Evolutionary conservation across 2,113 vertebrate species (phyloP), one percentile per base, ranked within the genome.

Genomic region (Psilopsiagon aurifrons): DNA sequence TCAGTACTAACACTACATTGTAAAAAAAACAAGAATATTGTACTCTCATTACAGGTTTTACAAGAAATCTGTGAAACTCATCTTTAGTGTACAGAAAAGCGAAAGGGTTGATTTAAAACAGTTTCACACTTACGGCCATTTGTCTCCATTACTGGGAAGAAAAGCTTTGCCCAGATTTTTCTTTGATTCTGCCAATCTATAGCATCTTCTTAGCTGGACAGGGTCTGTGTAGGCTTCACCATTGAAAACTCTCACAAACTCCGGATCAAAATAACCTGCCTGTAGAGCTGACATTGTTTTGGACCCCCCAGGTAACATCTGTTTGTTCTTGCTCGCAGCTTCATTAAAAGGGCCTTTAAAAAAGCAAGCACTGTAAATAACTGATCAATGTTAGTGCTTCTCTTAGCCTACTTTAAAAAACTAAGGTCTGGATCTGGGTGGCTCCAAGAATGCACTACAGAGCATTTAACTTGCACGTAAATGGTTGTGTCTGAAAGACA

Each of bases 131-230:
- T 97, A 99, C 99, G 87, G 94, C 78, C 94, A 97, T 95, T 98
- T 99, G 54, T 98, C 95, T 88, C 98, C 98, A 37, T 90, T 98
- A 82, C 95, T 98, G 55, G 99, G 99, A 33, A 99, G 91, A 90
- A 99, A 99, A 37, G 98, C 95, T 96, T 98, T 99, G 84, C 97
- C 90, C 66, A 99, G 11, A 79, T 99, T 99, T 95, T 98, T 99
- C 96, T 98, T 98, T 77, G 98, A 90, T 95, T 99, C 98, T 86
- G 98, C 97, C 92, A 99, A 94, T 95, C 97, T 98, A 33, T 97
- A 87, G 64, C 96, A 98, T 82, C 98, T 98, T 46, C 98, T 97
- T 75, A 98, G 90, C 97, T 97, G 98, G 86, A 99, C 85, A 9
- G 97, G 95, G 84, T 98, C 98, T 43, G 95, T 94, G 12, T 99